A percentile compares a stretch with the other conserved stretches of the same genome.
Conservation (phyloP, 2,797 vertebrate species). For the Myotis planiceps region DNA sequence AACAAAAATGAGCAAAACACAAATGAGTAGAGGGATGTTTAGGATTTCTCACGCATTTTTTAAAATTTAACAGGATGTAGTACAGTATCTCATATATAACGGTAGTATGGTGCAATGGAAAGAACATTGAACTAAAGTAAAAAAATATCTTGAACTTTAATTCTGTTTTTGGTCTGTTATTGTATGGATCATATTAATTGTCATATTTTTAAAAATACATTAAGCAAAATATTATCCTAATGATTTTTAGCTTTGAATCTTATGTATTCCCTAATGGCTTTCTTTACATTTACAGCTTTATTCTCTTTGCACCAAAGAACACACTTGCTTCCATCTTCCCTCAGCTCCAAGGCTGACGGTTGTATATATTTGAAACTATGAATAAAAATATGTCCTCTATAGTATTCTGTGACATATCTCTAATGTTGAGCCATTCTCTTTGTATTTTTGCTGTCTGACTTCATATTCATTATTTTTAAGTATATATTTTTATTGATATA, state of each 20-base stretch:
- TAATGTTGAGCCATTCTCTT: not conserved
- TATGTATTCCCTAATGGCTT: not conserved
- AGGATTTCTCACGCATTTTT: not conserved
- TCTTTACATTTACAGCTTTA: not conserved
- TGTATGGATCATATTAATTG: not conserved
- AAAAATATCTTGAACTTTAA: not conserved
- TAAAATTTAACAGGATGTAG: not conserved
- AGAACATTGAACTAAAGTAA: not conserved
- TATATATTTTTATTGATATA: no score
- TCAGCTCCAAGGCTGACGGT: not conserved
- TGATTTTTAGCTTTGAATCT: not conserved
- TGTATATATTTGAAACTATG: not conserved
- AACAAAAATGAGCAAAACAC: not conserved
- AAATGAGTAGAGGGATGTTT: not conserved
- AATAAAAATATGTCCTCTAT: not conserved
- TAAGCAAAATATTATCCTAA: not conserved
- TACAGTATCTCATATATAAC: not conserved
- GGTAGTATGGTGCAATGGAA: not conserved
- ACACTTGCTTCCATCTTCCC: not conserved
- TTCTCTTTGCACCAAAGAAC: not conserved
- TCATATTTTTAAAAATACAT: not conserved
- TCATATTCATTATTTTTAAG: not conserved
- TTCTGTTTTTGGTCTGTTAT: not conserved
- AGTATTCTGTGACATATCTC: not conserved
- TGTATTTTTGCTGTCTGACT: not conserved